Base-by-base conservation (phyloP, 2,888 invertebrate genomes). In the Cephus pygmeus region DNA sequence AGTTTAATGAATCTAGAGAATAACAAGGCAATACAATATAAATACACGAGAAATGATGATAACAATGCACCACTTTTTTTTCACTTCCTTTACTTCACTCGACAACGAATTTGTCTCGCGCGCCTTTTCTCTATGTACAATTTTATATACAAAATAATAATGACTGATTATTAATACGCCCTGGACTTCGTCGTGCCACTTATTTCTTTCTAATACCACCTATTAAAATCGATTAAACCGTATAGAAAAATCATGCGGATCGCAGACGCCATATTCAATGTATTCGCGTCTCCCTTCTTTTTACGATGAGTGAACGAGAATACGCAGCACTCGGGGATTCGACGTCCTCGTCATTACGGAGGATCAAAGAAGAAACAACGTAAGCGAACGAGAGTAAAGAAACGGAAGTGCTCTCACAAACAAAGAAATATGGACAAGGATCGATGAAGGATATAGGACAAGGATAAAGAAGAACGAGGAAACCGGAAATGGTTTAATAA, bases 111-210 rank as follows among this genome's bases (percentile, higher is more conserved):
- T 30, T 71, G 31, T 71, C 30, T 34, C 15, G 34, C 71, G 34
- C 71, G 23, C 56, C 23, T 23, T 56, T 56, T 9, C 9, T 9
- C 9, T 75, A 68, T 76, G 23, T 76, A 76, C 73, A 76, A 76
- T 76, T 31, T 76, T 73, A 77, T 74, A 15, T 77, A 77, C 56
- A 77, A 11, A 73, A 69, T 69, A n/a, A 73, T 76, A 36, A 15
- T 40, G 9, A 30, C 23, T 11, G 56, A 6, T 12, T 6, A 31
- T 11, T 4, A 4, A 23, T 23, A 23, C 56, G 23, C 6, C 56
- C 56, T 23, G 56, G 56, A 15, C 56, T 56, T 56, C 23, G 23
- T 56, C 56, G 56, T 56, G 56, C 9, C 56, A 9, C 56, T 56
- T 23, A 56, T 23, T 23, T 15, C 15, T 15, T 56, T 56, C 6